Conservation (phyloP, 2,888 invertebrate genomes). For the Drosophila hamatofila region DNA sequence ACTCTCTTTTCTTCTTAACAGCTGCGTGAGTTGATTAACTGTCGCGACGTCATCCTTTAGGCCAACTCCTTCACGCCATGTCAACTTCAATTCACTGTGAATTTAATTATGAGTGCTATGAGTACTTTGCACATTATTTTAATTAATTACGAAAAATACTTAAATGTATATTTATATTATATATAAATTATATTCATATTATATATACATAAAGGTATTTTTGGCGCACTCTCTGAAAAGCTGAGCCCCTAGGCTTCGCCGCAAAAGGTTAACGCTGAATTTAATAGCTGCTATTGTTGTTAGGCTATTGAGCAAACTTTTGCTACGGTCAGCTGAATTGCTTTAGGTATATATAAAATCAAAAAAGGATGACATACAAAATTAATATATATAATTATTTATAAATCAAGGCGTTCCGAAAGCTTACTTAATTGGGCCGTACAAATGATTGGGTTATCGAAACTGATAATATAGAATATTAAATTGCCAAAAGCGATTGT, state of each 20-base stretch:
- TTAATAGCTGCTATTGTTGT: neutral
- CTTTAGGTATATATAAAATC: neutral
- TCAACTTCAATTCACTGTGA: conserved; percentile 56
- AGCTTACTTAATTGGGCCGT: too few relatives aligned
- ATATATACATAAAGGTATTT: conserved; percentile 7
- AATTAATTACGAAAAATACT: conserved; percentile 39
- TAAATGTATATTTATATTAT: conserved; percentile 16
- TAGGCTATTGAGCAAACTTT: neutral
- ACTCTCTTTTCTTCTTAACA: neutral
- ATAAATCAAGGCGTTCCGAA: neutral
- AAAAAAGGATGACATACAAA: too few relatives aligned
- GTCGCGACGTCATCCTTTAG: conserved; percentile 41
- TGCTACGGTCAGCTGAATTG: neutral
- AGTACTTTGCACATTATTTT: conserved; percentile 38
- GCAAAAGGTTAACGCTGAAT: conserved; percentile 24
- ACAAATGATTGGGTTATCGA: too few relatives aligned
- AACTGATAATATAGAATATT: too few relatives aligned
- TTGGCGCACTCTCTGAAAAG: neutral
- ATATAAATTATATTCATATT: conserved; percentile 15
- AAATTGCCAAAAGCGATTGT: too few relatives aligned
- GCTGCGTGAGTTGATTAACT: conserved; percentile 71
- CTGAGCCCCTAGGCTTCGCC: neutral
- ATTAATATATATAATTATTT: too few relatives aligned
- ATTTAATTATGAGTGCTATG: conserved; percentile 62
- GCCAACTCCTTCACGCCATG: conserved; percentile 32